Conservation (phyloP, 2,113 vertebrate genomes). For the Puma concolor region DNA sequence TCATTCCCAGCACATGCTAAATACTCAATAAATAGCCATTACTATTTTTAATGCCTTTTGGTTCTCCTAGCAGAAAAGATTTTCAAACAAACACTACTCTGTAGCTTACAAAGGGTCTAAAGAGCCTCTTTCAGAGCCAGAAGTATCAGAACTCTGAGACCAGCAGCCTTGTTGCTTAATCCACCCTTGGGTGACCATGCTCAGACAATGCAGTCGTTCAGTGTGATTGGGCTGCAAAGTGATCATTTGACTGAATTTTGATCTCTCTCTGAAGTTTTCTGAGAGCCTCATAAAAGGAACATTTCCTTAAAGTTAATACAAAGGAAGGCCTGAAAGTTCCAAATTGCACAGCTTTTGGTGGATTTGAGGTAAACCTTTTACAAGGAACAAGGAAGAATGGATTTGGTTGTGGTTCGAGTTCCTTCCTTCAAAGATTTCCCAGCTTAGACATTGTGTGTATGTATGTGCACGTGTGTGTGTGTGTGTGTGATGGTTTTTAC, state of each 20-base stretch:
- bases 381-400: slow-evolving; percentile 51
- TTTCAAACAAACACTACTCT: background rate
- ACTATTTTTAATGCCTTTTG: background rate
- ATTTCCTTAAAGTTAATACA: slow-evolving; percentile 42
- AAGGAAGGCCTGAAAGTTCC: slow-evolving; percentile 44
- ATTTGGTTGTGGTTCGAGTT: slow-evolving; percentile 57
- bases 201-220: background rate
- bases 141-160: background rate
- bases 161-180: background rate
- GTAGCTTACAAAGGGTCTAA: background rate
- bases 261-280: background rate
- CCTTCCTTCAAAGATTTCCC: slow-evolving; percentile 44
- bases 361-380: slow-evolving; percentile 76
- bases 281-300: slow-evolving; percentile 37
- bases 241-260: slow-evolving; percentile 8
- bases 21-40: background rate
- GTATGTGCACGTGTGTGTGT: background rate
- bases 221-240: background rate
- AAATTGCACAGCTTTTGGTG: slow-evolving; percentile 52
- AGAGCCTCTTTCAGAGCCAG: background rate
- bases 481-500: background rate
- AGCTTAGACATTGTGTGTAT: background rate
- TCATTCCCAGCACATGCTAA: background rate
- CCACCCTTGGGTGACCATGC: background rate
- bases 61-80: background rate